Evolutionary conservation across 2,888 invertebrate genomes (phyloP).

Genomic region (Drosophila pegasa): DNA sequence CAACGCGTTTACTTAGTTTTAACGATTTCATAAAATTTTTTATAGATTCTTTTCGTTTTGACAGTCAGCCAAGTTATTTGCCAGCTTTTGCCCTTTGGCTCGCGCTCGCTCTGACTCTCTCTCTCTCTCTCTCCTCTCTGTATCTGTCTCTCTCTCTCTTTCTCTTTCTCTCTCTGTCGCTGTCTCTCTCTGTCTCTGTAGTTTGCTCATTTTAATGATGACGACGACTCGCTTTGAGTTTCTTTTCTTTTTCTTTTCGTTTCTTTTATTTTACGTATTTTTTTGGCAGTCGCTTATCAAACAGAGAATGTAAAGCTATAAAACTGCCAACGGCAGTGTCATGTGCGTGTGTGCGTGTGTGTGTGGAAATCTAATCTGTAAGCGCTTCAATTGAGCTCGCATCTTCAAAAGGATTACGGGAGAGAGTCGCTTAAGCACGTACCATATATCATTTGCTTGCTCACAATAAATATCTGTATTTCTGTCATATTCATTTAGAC

Average conservation of each 20-base stretch:
- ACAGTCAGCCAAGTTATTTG: conserved; percentile 28
- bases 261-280: neutral
- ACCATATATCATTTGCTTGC: neutral
- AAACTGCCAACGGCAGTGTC: conserved; percentile 38
- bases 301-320: conserved; percentile 43
- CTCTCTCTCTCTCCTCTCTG: neutral
- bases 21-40: conserved; percentile 56
- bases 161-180: neutral
- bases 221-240: conserved; percentile 20
- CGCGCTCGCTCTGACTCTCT: neutral
- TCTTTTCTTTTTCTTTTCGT: conserved; percentile 12
- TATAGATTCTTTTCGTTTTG: conserved; percentile 45
- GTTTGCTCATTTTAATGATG: conserved; percentile 47
- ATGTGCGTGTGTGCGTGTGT: conserved; percentile 3
- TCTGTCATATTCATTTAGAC: conserved; percentile 46
- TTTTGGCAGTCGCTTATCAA: conserved; percentile 46
- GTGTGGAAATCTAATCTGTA: conserved; percentile 21
- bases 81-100: conserved; percentile 9
- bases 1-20: conserved; percentile 47
- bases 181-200: conserved; percentile 1
- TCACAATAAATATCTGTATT: conserved; percentile 3
- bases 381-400: conserved; percentile 49
- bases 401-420: conserved; percentile 57
- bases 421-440: neutral
- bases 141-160: neutral